Percentiles rank a stretch among this genome's conserved stretches.
Evolutionary conservation across 2,113 vertebrate species (phyloP).

Genomic region (Balaeniceps rex): DNA sequence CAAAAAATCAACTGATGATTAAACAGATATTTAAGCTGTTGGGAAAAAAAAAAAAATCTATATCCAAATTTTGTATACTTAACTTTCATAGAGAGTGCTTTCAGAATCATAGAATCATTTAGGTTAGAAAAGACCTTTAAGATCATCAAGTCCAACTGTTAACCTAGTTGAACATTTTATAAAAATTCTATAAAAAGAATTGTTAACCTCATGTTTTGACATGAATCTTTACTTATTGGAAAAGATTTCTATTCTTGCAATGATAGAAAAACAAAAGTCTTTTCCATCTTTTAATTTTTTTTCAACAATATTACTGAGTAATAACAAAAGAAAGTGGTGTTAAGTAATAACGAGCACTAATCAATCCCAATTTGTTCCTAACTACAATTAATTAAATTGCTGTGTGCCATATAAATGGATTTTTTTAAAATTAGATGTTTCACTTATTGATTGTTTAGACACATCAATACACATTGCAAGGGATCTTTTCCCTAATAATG

Average conservation of each 20-base stretch:
- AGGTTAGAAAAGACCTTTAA: too few relatives aligned
- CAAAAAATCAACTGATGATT: background rate
- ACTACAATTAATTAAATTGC: constrained; percentile 33
- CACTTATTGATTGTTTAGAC: constrained; percentile 18
- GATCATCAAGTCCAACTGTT: too few relatives aligned
- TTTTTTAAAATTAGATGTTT: constrained; percentile 18
- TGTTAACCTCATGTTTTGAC: background rate
- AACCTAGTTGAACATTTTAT: background rate
- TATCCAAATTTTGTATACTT: background rate
- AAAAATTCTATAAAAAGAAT: background rate
- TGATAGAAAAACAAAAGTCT: background rate
- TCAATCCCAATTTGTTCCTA: constrained; percentile 46
- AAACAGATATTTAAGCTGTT: background rate
- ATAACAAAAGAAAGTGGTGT: background rate
- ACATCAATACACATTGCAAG: background rate
- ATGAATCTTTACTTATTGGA: background rate
- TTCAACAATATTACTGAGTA: background rate
- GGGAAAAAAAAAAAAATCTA: background rate
- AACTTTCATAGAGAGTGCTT: background rate
- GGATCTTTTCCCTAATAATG: background rate
- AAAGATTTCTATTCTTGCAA: background rate
- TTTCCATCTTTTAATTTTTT: background rate
- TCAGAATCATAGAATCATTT: background rate
- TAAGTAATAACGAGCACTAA: constrained; percentile 29
- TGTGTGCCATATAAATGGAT: background rate